Percentiles rank a stretch among this genome's conserved stretches.
Evolutionary conservation across 2,113 vertebrate genomes (phyloP).

Genomic region (Syngnathus floridae): DNA sequence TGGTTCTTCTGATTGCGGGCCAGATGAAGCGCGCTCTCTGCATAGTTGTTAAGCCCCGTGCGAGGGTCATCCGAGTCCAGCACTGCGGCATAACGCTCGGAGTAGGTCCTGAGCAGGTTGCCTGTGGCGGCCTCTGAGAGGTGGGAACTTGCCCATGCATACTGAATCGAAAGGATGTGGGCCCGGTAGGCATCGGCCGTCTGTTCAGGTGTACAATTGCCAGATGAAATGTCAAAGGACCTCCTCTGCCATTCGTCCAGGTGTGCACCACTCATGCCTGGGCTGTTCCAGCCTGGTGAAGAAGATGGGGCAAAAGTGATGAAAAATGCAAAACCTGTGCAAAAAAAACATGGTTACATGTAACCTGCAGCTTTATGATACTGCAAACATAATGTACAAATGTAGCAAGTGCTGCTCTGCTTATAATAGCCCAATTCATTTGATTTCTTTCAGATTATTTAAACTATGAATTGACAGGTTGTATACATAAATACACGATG

Average conservation of each 20-base stretch:
- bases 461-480: neutral
- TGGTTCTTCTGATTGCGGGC: slow-evolving; percentile 80
- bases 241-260: slow-evolving; percentile 90
- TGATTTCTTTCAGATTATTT: neutral
- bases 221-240: slow-evolving; percentile 83
- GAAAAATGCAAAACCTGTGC: slow-evolving; percentile 56
- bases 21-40: slow-evolving; percentile 79
- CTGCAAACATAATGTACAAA: neutral
- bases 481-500: neutral
- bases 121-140: slow-evolving; percentile 78
- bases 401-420: neutral
- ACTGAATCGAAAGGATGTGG: slow-evolving; percentile 84
- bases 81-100: slow-evolving; percentile 80
- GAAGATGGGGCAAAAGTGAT: slow-evolving; percentile 53
- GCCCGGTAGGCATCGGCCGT: slow-evolving; percentile 87
- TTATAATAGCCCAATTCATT: too few species aligned
- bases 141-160: slow-evolving; percentile 85
- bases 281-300: slow-evolving; percentile 63
- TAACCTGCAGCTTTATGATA: neutral
- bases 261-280: slow-evolving; percentile 72
- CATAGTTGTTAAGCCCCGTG: slow-evolving; percentile 89
- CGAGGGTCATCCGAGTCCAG: slow-evolving; percentile 82
- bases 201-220: slow-evolving; percentile 76
- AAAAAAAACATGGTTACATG: neutral
- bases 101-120: slow-evolving; percentile 80